phyloP scores from a whole-genome alignment of 2,888 invertebrate genomes.

The Caenorhabditis wallacei region DNA sequence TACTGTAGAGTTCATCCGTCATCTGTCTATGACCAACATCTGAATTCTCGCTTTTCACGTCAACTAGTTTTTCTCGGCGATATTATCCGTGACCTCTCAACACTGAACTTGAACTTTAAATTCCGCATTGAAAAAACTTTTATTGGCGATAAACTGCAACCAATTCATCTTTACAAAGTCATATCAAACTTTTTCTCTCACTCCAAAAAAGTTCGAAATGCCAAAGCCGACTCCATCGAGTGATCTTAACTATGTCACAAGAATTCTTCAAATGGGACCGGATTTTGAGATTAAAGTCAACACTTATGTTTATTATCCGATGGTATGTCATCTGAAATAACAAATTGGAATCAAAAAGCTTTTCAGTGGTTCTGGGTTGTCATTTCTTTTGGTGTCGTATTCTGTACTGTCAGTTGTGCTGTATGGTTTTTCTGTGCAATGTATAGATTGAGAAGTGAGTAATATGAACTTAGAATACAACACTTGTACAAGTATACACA shows the following conservation, averaged over 20 bases:
- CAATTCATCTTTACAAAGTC: background rate
- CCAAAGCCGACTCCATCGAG: slow-evolving; percentile 4
- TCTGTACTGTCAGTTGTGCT: slow-evolving; percentile 42
- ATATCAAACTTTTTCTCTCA: slow-evolving; percentile 9
- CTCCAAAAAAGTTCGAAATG: slow-evolving; percentile 9
- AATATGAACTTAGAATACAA: background rate
- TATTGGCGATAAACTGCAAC: too few relatives aligned
- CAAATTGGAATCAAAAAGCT: background rate
- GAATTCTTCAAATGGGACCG: slow-evolving; percentile 8
- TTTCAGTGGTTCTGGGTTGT: slow-evolving; percentile 51
- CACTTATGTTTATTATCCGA: slow-evolving; percentile 4
- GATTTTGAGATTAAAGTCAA: slow-evolving; percentile 12
- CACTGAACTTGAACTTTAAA: too few relatives aligned
- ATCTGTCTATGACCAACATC: too few relatives aligned
- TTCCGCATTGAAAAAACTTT: too few relatives aligned
- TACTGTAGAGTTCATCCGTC: too few relatives aligned
- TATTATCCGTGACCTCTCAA: too few relatives aligned
- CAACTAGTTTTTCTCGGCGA: too few relatives aligned
- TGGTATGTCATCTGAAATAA: background rate
- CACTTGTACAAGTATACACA: too few relatives aligned
- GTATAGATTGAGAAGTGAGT: slow-evolving; percentile 27
- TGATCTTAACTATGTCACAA: background rate
- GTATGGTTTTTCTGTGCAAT: slow-evolving; percentile 47
- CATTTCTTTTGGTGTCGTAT: slow-evolving; percentile 28
- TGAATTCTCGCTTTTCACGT: too few relatives aligned